Evolutionary conservation across 2,797 vertebrate genomes (phyloP).

Genomic region (Austrolebias charrua): DNA sequence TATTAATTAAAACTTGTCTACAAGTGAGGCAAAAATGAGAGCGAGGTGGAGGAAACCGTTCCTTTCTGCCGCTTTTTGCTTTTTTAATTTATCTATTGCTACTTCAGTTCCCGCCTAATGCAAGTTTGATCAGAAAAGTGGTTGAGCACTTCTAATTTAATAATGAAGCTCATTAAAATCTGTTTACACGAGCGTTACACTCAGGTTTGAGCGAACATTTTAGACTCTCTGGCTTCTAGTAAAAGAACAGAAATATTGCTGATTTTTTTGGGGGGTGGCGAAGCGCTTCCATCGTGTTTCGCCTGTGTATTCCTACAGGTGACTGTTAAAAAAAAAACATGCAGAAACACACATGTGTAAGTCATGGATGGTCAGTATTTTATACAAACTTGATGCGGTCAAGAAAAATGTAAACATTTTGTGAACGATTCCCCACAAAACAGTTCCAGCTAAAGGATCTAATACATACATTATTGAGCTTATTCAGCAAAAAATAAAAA

Average conservation of each 20-base stretch:
- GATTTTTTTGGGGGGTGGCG: constrained; percentile 2
- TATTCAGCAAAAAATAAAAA: constrained; percentile 16
- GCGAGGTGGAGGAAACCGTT: too few species aligned
- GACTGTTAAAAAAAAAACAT: constrained; percentile 34
- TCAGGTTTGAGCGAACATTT: background rate
- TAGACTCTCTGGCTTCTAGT: too few species aligned
- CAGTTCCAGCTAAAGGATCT: too few species aligned
- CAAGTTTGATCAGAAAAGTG: constrained; percentile 62
- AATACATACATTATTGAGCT: background rate
- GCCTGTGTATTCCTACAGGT: constrained; percentile 67
- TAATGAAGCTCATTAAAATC: constrained; percentile 47
- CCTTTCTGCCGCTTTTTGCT: background rate
- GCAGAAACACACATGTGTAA: constrained; percentile 9
- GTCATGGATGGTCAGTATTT: background rate
- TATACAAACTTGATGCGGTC: constrained; percentile 4
- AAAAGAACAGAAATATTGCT: background rate
- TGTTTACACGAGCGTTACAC: constrained; percentile 24
- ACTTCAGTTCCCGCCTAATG: constrained; percentile 40
- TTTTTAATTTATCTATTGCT: constrained; percentile 16
- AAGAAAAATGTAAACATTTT: constrained; percentile 7
- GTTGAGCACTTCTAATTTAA: constrained; percentile 35
- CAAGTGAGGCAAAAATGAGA: constrained; percentile 30
- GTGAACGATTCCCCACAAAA: constrained; percentile 4
- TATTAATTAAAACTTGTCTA: constrained; percentile 45
- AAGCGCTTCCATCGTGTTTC: constrained; percentile 36